Conservation (phyloP, 2,797 vertebrate genomes). For the Parauchenoglanis punctatus region DNA sequence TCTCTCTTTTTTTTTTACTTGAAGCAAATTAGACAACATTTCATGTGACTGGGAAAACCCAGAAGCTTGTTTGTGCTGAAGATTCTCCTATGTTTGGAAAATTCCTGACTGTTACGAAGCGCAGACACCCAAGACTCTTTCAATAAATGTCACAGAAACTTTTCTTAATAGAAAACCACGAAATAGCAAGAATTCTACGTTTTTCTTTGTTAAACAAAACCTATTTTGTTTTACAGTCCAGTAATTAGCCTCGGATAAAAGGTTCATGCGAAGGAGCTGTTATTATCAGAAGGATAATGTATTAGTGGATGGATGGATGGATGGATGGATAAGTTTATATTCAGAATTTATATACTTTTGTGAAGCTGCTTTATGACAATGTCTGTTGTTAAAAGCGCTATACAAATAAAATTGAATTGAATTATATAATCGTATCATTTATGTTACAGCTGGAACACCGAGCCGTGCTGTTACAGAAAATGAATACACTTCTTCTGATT, state of each 20-base stretch:
- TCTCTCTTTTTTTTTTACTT: neutral
- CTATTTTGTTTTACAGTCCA: neutral
- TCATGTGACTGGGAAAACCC: neutral
- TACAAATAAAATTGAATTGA: no score
- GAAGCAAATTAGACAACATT: neutral
- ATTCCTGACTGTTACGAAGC: neutral
- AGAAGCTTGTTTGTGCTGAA: neutral
- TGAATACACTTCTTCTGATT: neutral
- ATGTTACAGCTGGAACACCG: neutral
- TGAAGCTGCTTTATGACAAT: no score
- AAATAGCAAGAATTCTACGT: neutral
- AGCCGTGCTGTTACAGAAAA: neutral
- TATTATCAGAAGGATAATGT: neutral
- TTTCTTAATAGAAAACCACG: neutral
- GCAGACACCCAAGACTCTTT: neutral
- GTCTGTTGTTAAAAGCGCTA: no score
- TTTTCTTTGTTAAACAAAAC: neutral
- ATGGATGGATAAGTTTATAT: no score
- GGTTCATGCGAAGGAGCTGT: neutral
- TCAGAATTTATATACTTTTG: no score
- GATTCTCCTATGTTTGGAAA: neutral
- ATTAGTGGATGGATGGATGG: neutral
- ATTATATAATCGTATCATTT: no score
- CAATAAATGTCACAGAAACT: neutral
- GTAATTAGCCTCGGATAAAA: neutral